A percentile compares a stretch with the other conserved stretches of the same genome.
Conservation (phyloP, 2,113 vertebrate genomes). For the Chelonoidis abingdonii region DNA sequence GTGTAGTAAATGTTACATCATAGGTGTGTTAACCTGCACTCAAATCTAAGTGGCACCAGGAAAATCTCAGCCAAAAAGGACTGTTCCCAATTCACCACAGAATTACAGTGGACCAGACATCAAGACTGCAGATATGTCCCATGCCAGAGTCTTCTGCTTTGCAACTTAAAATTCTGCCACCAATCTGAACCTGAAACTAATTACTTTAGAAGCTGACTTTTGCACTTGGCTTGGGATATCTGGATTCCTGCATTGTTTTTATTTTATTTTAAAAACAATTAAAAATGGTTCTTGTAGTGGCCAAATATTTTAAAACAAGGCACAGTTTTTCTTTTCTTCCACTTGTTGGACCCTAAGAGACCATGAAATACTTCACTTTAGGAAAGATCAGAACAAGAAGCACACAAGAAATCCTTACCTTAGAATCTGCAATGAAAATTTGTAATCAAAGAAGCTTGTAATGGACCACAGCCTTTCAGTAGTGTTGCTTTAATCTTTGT, state of each 20-base stretch:
- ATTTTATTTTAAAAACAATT: not conserved
- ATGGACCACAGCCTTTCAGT: not conserved
- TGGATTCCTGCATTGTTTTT: not conserved
- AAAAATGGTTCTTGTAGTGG: not conserved
- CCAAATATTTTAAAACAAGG: not conserved
- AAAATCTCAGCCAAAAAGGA: not conserved
- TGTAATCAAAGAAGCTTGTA: not conserved
- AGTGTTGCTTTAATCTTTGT: not conserved
- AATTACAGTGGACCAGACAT: not conserved
- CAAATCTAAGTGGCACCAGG: not conserved
- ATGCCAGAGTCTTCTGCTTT: not conserved
- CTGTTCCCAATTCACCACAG: not conserved
- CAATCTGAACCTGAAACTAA: not conserved
- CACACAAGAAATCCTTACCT: not conserved
- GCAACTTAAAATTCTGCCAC: not conserved
- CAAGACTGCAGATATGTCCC: not conserved
- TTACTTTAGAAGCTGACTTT: not conserved
- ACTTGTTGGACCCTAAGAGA: not conserved
- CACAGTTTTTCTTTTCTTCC: not conserved
- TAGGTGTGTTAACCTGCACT: not conserved
- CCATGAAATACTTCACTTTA: not conserved
- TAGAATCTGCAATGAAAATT: not conserved
- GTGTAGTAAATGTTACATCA: fast-evolving
- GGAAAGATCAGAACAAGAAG: not conserved
- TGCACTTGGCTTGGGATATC: not conserved